Base-by-base conservation (phyloP, 2,888 invertebrate genomes). In the Diaphora mendica region DNA sequence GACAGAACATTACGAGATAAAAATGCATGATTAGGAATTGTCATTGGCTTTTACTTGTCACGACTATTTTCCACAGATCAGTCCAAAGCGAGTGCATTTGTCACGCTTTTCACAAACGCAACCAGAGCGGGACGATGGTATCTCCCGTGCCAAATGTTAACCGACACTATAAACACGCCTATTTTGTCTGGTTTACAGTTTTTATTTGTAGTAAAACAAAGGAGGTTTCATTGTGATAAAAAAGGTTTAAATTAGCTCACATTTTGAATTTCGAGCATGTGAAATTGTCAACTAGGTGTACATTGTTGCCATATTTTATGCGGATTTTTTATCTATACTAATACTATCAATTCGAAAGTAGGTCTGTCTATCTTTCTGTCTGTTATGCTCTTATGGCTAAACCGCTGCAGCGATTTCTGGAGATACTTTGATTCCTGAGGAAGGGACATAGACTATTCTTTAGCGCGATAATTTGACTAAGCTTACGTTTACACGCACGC, bases 41-140 rank as follows among this genome's bases (percentile, higher is more conserved):
- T 79, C 78, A 77, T 69, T 74, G 72, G 75, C 86, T 82, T 84
- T 87, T 85, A 83, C 82, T 67, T 78, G 83, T 80, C 80, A 85
- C 80, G 77, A 83, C 44, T 64, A 77, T 85, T 85, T 88, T 89
- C 84, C 85, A 84, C 84, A 80, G 80, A 86, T 87, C 84, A 78
- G 77, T 74, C 84, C 82, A 82, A 86, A 85, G 81, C 80, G 79
- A 80, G 77, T 79, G 79, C 81, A 83, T 91, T 92, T 93, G 93
- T 93, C 91, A 93, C 93, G 93, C 92, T 93, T 93, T 94, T 94
- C 91, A 91, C 89, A 77, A 81, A 71, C 84, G 81, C 86, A 93
- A 93, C 77, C 94, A 93, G 94, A 94, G 91, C 94, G 92, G 79
- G 83, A 93, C 94, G 92, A 91, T 91, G 82, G 86, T 91, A 91